phyloP scores from a whole-genome alignment of 2,888 invertebrate species.

The Drosophila subsilvestris region DNA sequence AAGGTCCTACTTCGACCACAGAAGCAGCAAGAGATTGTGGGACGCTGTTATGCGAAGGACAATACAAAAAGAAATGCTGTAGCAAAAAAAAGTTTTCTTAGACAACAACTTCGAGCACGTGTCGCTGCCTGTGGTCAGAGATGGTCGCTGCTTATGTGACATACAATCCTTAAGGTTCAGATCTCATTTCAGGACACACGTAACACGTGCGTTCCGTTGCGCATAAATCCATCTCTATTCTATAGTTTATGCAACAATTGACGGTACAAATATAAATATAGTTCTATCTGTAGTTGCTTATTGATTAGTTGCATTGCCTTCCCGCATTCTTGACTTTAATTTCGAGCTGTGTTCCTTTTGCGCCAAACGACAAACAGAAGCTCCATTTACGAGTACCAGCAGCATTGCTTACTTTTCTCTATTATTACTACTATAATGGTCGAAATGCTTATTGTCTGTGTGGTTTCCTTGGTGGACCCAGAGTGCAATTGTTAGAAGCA shows the following conservation, averaged over 20 bases:
- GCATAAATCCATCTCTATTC: background rate
- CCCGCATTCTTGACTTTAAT: constrained; percentile 13
- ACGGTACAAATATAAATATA: background rate
- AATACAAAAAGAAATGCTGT: constrained; percentile 27
- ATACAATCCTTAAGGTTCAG: background rate
- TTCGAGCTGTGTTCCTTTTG: constrained; percentile 15
- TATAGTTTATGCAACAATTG: background rate
- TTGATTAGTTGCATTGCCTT: background rate
- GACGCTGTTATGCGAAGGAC: constrained; percentile 16
- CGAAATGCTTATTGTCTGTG: constrained; percentile 55
- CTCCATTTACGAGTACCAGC: constrained; percentile 21
- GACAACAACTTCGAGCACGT: constrained; percentile 35
- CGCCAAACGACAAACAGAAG: constrained; percentile 19
- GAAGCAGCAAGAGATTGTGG: background rate
- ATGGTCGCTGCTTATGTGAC: background rate
- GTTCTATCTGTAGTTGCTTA: background rate
- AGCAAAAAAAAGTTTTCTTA: constrained; percentile 32
- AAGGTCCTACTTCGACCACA: constrained; percentile 36
- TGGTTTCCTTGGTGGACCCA: constrained; percentile 45
- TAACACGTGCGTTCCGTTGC: constrained; percentile 12
- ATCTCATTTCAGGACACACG: background rate
- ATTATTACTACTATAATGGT: constrained; percentile 44
- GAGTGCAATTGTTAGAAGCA: constrained; percentile 63
- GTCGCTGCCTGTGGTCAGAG: constrained; percentile 20
- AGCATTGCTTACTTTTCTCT: constrained; percentile 44